Evolutionary conservation across 2,888 invertebrate genomes (phyloP).

Genomic region (Ormia ochracea): DNA sequence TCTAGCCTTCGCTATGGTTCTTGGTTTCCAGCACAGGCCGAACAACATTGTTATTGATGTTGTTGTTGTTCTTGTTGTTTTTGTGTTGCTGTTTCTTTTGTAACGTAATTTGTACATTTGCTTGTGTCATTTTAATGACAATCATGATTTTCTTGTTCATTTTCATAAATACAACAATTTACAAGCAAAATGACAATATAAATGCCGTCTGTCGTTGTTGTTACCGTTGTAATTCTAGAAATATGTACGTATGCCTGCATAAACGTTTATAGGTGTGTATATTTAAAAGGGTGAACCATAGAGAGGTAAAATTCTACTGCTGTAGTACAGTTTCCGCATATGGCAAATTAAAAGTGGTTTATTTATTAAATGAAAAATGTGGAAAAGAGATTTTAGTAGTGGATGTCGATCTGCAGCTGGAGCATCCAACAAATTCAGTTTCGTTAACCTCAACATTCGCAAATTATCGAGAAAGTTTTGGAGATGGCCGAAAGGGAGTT

Average conservation of each 20-base stretch:
- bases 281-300: background rate
- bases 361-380: no score
- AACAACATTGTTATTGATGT: constrained; percentile 2
- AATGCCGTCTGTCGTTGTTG: constrained; percentile 27
- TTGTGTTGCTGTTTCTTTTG: constrained; percentile 36
- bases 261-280: no score
- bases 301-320: background rate
- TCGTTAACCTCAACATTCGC: no score
- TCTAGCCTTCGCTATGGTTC: constrained; percentile 10
- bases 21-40: background rate
- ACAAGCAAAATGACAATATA: constrained; percentile 59
- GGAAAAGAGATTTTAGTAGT: no score
- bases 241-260: no score
- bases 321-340: no score
- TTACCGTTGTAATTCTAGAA: constrained; percentile 12
- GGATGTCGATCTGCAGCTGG: no score
- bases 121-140: constrained; percentile 63
- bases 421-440: no score
- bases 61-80: no score
- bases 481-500: no score
- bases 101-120: constrained; percentile 63
- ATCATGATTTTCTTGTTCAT: constrained; percentile 66
- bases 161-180: constrained; percentile 71
- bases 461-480: no score
- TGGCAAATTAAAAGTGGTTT: no score